phyloP scores from a whole-genome alignment of 2,888 invertebrate genomes.

The Hirtodrosophila duncani region DNA sequence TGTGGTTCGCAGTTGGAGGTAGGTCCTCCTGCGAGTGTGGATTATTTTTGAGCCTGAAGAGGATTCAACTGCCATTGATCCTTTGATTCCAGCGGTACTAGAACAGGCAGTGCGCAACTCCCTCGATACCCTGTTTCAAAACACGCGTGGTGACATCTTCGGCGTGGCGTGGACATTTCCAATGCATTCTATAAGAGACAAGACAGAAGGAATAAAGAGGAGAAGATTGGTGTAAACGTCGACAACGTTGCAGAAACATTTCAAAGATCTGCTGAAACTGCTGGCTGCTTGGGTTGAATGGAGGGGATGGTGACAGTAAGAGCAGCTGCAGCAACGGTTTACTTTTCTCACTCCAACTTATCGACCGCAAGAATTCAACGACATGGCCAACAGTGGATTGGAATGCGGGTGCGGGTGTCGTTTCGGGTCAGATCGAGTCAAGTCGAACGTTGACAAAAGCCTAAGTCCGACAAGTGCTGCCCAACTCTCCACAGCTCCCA shows the following conservation, averaged over 20 bases:
- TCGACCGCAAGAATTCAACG: slow-evolving; percentile 41
- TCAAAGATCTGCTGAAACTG: slow-evolving; percentile 55
- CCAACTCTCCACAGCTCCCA: slow-evolving; percentile 42
- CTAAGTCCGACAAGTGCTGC: slow-evolving; percentile 15
- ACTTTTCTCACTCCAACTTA: slow-evolving; percentile 56
- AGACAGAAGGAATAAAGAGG: slow-evolving; percentile 14
- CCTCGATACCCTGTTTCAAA: slow-evolving; percentile 15
- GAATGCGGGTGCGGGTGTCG: slow-evolving; percentile 61
- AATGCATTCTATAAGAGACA: slow-evolving; percentile 43
- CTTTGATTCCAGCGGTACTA: slow-evolving; percentile 33
- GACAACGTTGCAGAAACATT: slow-evolving; percentile 64
- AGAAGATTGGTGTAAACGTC: slow-evolving; percentile 25
- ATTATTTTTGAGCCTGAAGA: too few species aligned
- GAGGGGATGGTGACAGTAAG: slow-evolving; percentile 26
- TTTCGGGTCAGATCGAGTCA: slow-evolving; percentile 20
- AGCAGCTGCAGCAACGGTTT: slow-evolving; percentile 38
- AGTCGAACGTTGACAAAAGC: slow-evolving; percentile 43
- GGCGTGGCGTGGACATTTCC: slow-evolving; percentile 50
- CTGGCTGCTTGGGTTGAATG: slow-evolving; percentile 42
- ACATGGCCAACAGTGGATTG: slow-evolving; percentile 62
- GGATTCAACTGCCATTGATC: slow-evolving; percentile 12
- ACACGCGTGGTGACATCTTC: slow-evolving; percentile 34
- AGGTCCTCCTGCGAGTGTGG: slow-evolving; percentile 27
- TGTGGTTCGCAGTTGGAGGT: slow-evolving; percentile 9
- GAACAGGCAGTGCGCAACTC: slow-evolving; percentile 42